Conservation (phyloP, 1,140 invertebrate species). For the Tetranychus cinnabarinus region DNA sequence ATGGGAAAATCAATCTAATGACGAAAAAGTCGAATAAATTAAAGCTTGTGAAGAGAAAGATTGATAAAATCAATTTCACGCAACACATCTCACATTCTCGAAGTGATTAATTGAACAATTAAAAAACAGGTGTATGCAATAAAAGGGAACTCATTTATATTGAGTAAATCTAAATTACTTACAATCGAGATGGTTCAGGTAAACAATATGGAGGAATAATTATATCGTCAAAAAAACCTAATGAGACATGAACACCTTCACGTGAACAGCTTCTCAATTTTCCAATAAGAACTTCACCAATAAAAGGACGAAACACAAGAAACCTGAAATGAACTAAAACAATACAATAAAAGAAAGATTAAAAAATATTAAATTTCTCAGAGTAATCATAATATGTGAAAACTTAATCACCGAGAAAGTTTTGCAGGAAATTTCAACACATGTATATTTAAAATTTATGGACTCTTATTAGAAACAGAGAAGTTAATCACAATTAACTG, state of each 20-base stretch:
- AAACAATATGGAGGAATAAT: slow-evolving; percentile 60
- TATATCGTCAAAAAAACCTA: slow-evolving; percentile 90
- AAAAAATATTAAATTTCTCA: not conserved
- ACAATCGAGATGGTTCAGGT: slow-evolving; percentile 66
- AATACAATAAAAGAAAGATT: not conserved
- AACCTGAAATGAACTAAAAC: slow-evolving; percentile 52
- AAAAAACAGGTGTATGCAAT: too few species aligned
- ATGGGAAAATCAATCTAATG: too few species aligned
- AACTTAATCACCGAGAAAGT: not conserved
- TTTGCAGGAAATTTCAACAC: not conserved
- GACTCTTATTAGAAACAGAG: not conserved
- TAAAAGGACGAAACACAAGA: slow-evolving; percentile 72
- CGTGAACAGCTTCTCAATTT: slow-evolving; percentile 69
- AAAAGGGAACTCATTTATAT: not conserved
- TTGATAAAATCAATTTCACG: slow-evolving; percentile 13
- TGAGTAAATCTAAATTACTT: not conserved
- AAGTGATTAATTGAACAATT: too few species aligned
- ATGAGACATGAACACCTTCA: slow-evolving; percentile 74
- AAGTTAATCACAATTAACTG: not conserved
- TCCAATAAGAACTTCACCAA: slow-evolving; percentile 73
- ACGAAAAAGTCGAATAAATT: not conserved
- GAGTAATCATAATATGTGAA: too few species aligned
- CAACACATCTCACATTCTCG: slow-evolving; percentile 12
- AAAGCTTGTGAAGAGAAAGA: not conserved
- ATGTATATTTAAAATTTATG: not conserved